phyloP scores from a whole-genome alignment of 2,113 vertebrate genomes.

The Paramormyrops kingsleyae region DNA sequence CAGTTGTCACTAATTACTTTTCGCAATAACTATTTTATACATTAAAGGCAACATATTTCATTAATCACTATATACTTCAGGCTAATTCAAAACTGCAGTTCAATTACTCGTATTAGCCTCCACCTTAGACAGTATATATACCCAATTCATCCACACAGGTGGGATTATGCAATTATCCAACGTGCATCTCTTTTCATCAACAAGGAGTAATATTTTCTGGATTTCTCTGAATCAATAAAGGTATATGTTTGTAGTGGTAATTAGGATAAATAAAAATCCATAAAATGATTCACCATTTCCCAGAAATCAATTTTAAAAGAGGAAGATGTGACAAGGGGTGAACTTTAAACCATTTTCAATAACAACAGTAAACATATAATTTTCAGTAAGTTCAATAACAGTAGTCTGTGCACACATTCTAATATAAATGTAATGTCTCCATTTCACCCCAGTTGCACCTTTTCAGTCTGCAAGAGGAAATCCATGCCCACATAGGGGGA shows the following conservation, averaged over 20 bases:
- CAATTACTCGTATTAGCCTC: neutral
- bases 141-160: neutral
- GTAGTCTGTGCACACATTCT: neutral
- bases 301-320: neutral
- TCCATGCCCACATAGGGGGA: neutral
- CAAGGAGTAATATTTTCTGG: neutral
- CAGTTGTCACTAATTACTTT: neutral
- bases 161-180: neutral
- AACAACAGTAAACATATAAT: neutral
- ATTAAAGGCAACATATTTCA: neutral
- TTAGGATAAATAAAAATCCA: neutral
- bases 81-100: neutral
- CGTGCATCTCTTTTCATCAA: neutral
- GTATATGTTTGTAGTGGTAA: neutral
- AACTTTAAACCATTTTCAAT: neutral
- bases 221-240: neutral
- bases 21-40: neutral
- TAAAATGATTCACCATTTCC: neutral
- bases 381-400: neutral
- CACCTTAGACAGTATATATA: neutral
- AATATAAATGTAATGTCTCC: neutral
- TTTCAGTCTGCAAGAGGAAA: neutral
- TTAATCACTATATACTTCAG: neutral
- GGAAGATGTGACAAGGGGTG: neutral
- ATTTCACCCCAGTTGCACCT: neutral